Conservation (phyloP, 2,888 invertebrate species). For the Aleiodes leptofemur region DNA sequence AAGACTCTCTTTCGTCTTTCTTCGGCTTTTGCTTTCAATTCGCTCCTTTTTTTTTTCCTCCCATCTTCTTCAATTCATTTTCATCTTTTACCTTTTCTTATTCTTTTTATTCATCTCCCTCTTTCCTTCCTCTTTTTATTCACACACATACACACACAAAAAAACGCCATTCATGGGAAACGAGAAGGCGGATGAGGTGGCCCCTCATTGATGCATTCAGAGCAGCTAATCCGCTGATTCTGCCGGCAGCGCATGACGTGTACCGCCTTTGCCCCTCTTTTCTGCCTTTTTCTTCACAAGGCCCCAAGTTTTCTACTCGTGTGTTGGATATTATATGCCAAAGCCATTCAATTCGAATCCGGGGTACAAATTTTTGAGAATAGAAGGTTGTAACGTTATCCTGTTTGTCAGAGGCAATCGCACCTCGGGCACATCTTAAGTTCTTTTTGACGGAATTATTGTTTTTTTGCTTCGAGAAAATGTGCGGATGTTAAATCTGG, state of each 20-base stretch:
- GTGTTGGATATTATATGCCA: conserved; percentile 39
- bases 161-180: conserved; percentile 43
- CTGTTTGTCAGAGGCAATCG: conserved; percentile 59
- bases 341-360: conserved; percentile 63
- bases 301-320: conserved; percentile 21
- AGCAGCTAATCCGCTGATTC: conserved; percentile 72
- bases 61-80: conserved; percentile 29
- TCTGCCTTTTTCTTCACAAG: conserved; percentile 50
- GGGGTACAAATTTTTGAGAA: conserved; percentile 59
- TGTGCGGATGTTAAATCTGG: too few relatives aligned
- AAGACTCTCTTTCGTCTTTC: conserved; percentile 26
- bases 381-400: conserved; percentile 71
- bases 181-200: conserved; percentile 55
- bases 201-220: conserved; percentile 56
- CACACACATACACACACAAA: neutral
- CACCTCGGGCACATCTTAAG: conserved; percentile 1
- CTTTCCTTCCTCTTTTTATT: conserved; percentile 22
- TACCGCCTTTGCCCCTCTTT: conserved; percentile 56
- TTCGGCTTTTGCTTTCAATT: conserved; percentile 33
- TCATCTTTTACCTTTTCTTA: conserved; percentile 1
- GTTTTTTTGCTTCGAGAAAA: too few relatives aligned
- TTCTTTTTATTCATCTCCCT: conserved; percentile 21
- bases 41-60: neutral
- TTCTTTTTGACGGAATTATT: neutral
- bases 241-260: conserved; percentile 60